Conservation (phyloP, 1,140 invertebrate genomes). For the Patella vulgata region DNA sequence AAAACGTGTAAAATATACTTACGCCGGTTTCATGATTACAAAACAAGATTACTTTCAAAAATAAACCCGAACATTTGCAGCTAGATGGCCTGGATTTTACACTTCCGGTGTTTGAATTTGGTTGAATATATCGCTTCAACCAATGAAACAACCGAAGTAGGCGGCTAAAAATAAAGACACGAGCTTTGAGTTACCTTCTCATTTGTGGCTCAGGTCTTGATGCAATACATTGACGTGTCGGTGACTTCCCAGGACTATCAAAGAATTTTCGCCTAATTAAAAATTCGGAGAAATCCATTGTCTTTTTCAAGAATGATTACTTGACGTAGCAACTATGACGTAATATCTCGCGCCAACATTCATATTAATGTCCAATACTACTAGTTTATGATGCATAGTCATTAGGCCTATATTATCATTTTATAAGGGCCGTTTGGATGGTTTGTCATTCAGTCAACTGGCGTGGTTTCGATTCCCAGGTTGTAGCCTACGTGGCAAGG, state of each 20-base stretch:
- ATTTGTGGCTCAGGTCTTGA: slow-evolving; percentile 5
- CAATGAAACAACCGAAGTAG: not conserved
- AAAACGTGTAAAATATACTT: too few relatives aligned
- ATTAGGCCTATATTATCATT: too few relatives aligned
- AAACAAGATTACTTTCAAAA: not conserved
- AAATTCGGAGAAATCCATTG: not conserved
- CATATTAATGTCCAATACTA: too few relatives aligned
- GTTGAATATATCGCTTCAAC: not conserved
- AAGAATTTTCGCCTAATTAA: slow-evolving; percentile 1
- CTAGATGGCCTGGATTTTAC: not conserved
- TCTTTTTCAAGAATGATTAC: too few relatives aligned
- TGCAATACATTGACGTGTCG: not conserved
- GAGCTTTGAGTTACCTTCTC: slow-evolving; percentile 4
- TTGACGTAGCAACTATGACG: too few relatives aligned
- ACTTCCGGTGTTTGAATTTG: slow-evolving; percentile 12
- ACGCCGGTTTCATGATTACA: slow-evolving; percentile 17
- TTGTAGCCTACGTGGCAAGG: too few relatives aligned
- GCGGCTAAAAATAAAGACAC: not conserved
- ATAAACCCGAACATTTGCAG: not conserved
- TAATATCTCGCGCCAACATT: too few relatives aligned
- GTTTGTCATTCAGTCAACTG: too few relatives aligned
- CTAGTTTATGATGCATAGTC: too few relatives aligned
- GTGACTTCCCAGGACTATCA: not conserved
- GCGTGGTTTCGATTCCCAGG: too few relatives aligned
- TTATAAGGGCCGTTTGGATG: too few relatives aligned